Conservation (phyloP, 2,797 vertebrate genomes). For the Sparidentex hasta region DNA sequence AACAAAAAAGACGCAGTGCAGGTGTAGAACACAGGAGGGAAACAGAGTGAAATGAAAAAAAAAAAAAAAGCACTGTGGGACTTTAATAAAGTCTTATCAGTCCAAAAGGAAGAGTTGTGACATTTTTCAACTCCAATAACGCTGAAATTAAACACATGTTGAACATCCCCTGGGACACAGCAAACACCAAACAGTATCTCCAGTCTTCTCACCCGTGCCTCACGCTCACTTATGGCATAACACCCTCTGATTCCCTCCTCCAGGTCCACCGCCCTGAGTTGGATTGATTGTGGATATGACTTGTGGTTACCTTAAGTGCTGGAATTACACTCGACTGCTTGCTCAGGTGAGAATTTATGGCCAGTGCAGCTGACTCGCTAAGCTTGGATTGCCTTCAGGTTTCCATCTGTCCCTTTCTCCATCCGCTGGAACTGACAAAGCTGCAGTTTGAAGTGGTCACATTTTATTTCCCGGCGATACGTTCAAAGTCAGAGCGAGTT, state of each 20-base stretch:
- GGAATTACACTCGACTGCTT: conserved; percentile 56
- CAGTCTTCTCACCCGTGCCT: not conserved
- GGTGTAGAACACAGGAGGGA: too few relatives aligned
- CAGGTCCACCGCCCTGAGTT: conserved; percentile 28
- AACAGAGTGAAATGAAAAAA: too few relatives aligned
- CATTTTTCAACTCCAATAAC: not conserved
- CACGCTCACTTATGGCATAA: not conserved
- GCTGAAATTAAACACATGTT: conserved; percentile 1
- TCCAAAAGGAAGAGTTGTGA: not conserved
- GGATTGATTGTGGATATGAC: conserved; percentile 57
- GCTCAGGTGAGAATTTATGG: conserved; percentile 53
- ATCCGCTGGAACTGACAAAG: conserved; percentile 33
- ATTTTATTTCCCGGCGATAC: conserved; percentile 1
- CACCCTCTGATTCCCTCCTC: conserved; percentile 28
- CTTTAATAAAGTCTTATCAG: not conserved
- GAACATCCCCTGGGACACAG: conserved; percentile 14
- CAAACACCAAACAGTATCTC: not conserved
- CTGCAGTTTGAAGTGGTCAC: conserved; percentile 24
- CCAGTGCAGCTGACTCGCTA: conserved; percentile 25
- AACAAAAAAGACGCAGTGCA: too few relatives aligned
- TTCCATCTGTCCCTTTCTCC: conserved; percentile 26
- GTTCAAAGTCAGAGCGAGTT: conserved; percentile 22
- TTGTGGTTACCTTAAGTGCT: conserved; percentile 48
- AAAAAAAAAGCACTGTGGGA: not conserved
- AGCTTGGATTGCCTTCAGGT: conserved; percentile 32